These are phyloP conservation scores for Dolichomitus sp. DNA, from an alignment of 2,888 invertebrate species.

Conservation along the genomic window DNA sequence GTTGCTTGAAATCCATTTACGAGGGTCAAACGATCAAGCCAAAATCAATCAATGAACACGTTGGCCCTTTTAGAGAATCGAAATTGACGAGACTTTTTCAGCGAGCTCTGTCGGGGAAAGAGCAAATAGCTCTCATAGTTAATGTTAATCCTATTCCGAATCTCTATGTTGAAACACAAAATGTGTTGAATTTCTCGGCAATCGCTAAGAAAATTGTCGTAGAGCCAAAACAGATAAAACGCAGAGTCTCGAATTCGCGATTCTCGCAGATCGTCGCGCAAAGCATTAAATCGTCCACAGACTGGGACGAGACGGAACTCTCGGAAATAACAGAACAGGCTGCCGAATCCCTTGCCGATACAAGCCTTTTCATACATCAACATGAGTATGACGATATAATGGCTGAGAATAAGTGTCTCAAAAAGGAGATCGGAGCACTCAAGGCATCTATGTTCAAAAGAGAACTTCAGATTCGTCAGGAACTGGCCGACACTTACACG, in stretches of 20 bases:
- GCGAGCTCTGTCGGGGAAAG: slow-evolving; percentile 91
- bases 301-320: slow-evolving; percentile 80
- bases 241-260: slow-evolving; percentile 74
- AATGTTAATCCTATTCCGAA: slow-evolving; percentile 93
- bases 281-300: slow-evolving; percentile 77
- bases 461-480: slow-evolving; percentile 81
- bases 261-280: slow-evolving; percentile 81
- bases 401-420: slow-evolving; percentile 78
- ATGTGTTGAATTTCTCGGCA: slow-evolving; percentile 95
- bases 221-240: slow-evolving; percentile 73
- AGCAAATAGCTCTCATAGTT: slow-evolving; percentile 94
- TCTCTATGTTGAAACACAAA: slow-evolving; percentile 94
- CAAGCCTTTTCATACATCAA: slow-evolving; percentile 51
- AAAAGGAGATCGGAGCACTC: slow-evolving; percentile 75
- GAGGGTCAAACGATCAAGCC: slow-evolving; percentile 80
- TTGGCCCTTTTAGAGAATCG: slow-evolving; percentile 92
- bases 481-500: slow-evolving; percentile 79
- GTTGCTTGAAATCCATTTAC: slow-evolving; percentile 91
- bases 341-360: slow-evolving; percentile 36
- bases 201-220: slow-evolving; percentile 90
- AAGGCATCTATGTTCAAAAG: slow-evolving; percentile 75
- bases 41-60: slow-evolving; percentile 73
- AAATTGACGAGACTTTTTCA: slow-evolving; percentile 96
- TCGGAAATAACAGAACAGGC: slow-evolving; percentile 10
- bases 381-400: slow-evolving; percentile 79